phyloP scores from a whole-genome alignment of 2,113 vertebrate species.

The Callithrix jacchus region DNA sequence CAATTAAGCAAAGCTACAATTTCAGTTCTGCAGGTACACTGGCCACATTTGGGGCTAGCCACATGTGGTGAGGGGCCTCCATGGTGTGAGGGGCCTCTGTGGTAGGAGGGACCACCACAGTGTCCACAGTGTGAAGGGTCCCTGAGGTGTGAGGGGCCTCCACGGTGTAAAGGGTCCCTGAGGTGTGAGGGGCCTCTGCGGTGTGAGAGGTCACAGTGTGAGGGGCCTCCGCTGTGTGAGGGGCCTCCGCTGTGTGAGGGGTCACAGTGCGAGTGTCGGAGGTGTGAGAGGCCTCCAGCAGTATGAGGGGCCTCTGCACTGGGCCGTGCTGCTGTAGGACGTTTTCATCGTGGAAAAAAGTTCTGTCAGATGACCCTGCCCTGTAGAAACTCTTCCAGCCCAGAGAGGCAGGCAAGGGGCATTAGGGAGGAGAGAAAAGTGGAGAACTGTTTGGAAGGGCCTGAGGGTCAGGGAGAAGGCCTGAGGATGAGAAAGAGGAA shows the following conservation, averaged over 20 bases:
- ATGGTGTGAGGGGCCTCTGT: fast-evolving
- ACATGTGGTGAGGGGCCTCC: too few species aligned
- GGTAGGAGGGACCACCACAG: fast-evolving
- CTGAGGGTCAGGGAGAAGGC: neutral
- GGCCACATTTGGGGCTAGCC: neutral
- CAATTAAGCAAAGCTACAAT: neutral
- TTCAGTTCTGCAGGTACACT: neutral
- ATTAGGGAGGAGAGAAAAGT: neutral
- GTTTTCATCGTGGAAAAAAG: conserved; percentile 22
- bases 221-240: fast-evolving
- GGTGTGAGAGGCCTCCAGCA: too few species aligned
- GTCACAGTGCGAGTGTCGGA: too few species aligned
- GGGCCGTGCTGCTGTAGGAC: fast-evolving
- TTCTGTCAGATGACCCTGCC: neutral
- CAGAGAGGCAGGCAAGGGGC: neutral
- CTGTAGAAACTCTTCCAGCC: neutral
- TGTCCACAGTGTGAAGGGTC: too few species aligned
- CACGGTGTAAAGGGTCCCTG: fast-evolving
- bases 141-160: fast-evolving
- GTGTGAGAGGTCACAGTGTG: too few species aligned
- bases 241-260: too few species aligned
- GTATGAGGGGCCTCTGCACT: too few species aligned
- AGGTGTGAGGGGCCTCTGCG: fast-evolving
- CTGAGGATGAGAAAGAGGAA: neutral
- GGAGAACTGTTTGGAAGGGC: neutral